Evolutionary conservation across 2,888 invertebrate genomes (phyloP), one percentile per base, ranked within the genome.

Genomic region (Charanyca ferruginea): DNA sequence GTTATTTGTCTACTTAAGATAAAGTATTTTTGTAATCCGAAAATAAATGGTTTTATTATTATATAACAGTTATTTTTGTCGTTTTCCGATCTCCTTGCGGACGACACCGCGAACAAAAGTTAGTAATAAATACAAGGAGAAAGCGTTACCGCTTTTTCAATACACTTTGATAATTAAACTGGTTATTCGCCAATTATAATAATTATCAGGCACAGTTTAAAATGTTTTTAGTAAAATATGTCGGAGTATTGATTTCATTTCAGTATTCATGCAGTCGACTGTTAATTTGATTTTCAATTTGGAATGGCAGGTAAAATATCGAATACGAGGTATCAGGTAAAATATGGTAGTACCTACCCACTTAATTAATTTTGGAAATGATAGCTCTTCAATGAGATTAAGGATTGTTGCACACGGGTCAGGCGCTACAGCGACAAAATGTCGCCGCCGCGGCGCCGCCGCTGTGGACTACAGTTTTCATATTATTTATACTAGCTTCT

Each of bases 241-340:
- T 23, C 42, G 13, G 23, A 45, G 38, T 59, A 76, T 59, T 63
- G 28, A 72, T 54, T 72, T 38, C 44, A 55, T 45, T 41, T 49
- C 3, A 7, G 20, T 18, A 13, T 48, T 42, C 44, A 20, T 45
- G 48, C 16, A 22, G 28, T 64, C 23, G 18, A 42, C 60, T 3
- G 28, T 22, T 70, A 77, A 72, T 71, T 38, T 23, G 9, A 18
- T 61, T 77, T 71, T 55, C 54, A 71, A 61, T 57, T 72, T 77
- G 63, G 25, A 51, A 32, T 67, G 13, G 47, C 41, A 23, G 38
- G 22, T 41, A 41, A 45, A 55, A 60, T 71, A 42, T 71, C 44
- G 20, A n/a, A 35, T 28, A 25, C 16, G 32, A 9, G n/a, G n/a
- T n/a, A n/a, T n/a, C 41, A 23, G 38, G 22, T 41, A 41, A 45